Evolutionary conservation across 2,113 vertebrate species (phyloP).

Genomic region (Hemiscyllium ocellatum): DNA sequence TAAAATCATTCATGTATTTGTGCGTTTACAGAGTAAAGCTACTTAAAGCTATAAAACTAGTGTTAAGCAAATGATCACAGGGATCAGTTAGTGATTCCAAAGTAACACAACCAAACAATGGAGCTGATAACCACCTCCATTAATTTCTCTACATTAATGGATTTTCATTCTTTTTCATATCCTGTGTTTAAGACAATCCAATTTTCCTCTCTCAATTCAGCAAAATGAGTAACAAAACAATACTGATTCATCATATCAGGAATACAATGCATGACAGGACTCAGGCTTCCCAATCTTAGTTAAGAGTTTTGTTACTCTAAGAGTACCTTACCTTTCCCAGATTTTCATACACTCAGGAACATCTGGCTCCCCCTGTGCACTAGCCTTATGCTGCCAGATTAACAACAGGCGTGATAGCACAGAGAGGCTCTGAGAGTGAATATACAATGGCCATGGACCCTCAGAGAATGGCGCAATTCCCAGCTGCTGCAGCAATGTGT

Average conservation of each 20-base stretch:
- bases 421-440: slow-evolving; percentile 88
- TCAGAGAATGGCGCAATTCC: slow-evolving; percentile 89
- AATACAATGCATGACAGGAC: neutral
- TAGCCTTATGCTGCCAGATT: slow-evolving; percentile 93
- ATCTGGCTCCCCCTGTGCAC: slow-evolving; percentile 78
- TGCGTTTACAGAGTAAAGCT: neutral
- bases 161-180: neutral
- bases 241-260: neutral
- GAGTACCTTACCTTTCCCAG: slow-evolving; percentile 84
- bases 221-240: neutral
- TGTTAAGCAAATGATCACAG: neutral
- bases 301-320: neutral
- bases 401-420: slow-evolving; percentile 88
- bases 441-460: slow-evolving; percentile 90
- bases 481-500: slow-evolving; percentile 84
- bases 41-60: neutral
- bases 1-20: neutral
- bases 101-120: neutral
- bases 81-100: neutral
- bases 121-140: neutral
- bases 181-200: neutral
- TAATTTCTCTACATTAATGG: neutral
- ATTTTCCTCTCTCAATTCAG: neutral
- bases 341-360: slow-evolving; percentile 92
- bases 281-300: neutral